Conservation (phyloP, 2,888 invertebrate genomes). For the Bombylius major region DNA sequence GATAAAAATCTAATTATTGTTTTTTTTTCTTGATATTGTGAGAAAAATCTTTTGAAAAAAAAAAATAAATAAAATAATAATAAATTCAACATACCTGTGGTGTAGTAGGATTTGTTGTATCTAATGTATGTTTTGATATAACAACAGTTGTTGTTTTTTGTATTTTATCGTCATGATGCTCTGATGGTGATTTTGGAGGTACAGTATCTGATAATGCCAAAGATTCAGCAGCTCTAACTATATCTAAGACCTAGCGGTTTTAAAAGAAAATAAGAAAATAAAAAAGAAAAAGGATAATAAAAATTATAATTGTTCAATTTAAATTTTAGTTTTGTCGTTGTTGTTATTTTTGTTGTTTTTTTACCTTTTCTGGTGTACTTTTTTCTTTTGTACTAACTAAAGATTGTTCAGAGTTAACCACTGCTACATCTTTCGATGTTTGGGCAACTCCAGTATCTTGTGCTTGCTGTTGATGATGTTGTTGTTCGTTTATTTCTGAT, state of each 20-base stretch:
- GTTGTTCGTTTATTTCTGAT: conserved; percentile 20
- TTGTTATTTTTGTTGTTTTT: not conserved
- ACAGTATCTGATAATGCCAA: conserved; percentile 45
- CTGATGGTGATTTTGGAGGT: conserved; percentile 64
- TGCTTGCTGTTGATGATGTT: conserved; percentile 1
- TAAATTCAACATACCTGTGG: conserved; percentile 38
- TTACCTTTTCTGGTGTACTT: conserved; percentile 67
- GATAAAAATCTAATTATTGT: no score
- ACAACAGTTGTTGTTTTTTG: conserved; percentile 84
- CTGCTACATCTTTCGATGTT: conserved; percentile 23
- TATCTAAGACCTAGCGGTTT: conserved; percentile 69
- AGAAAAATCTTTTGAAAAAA: not conserved
- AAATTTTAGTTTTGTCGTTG: not conserved
- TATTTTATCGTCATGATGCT: conserved; percentile 46
- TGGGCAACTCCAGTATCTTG: conserved; percentile 18
- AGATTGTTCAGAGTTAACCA: conserved; percentile 26
- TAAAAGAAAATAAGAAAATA: not conserved
- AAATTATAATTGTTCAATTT: not conserved
- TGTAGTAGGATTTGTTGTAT: conserved; percentile 36
- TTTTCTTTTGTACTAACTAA: conserved; percentile 55
- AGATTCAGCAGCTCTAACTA: conserved; percentile 78
- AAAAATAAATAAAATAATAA: no score
- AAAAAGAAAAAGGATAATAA: conserved; percentile 4
- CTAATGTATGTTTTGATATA: conserved; percentile 85
- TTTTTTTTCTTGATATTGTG: no score